Evolutionary conservation across 2,797 vertebrate species (phyloP).

Genomic region (Acridotheres tristis): DNA sequence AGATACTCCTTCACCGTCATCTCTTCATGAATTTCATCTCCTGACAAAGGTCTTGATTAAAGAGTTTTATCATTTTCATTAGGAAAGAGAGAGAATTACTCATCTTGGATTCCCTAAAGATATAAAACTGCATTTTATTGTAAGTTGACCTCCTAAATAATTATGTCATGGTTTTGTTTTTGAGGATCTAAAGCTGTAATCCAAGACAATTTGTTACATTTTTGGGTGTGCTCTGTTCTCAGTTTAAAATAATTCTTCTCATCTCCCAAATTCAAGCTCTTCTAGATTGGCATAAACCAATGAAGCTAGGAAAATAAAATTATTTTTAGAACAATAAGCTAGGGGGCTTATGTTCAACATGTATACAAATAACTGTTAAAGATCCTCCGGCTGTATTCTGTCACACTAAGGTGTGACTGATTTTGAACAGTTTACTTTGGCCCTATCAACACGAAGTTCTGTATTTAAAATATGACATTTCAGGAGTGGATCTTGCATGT

Average conservation of each 20-base stretch:
- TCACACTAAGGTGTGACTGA: neutral
- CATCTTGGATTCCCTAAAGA: neutral
- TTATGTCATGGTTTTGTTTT: constrained; percentile 30
- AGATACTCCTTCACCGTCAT: neutral
- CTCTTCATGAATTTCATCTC: neutral
- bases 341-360: neutral
- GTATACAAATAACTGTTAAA: neutral
- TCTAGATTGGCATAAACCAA: neutral
- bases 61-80: neutral
- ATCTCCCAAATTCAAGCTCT: neutral
- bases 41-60: neutral
- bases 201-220: neutral
- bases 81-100: neutral
- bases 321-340: constrained; percentile 20
- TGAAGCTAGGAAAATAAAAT: neutral
- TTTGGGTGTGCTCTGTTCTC: constrained; percentile 17
- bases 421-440: neutral
- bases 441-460: neutral
- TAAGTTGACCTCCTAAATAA: neutral
- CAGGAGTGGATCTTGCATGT: neutral
- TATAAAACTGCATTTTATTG: neutral
- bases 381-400: neutral
- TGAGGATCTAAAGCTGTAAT: constrained; percentile 4
- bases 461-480: neutral
- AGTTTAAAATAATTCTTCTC: neutral